Evolutionary conservation across 2,888 invertebrate genomes (phyloP), one percentile per base, ranked within the genome.

Genomic region (Ectemnius cavifrons): DNA sequence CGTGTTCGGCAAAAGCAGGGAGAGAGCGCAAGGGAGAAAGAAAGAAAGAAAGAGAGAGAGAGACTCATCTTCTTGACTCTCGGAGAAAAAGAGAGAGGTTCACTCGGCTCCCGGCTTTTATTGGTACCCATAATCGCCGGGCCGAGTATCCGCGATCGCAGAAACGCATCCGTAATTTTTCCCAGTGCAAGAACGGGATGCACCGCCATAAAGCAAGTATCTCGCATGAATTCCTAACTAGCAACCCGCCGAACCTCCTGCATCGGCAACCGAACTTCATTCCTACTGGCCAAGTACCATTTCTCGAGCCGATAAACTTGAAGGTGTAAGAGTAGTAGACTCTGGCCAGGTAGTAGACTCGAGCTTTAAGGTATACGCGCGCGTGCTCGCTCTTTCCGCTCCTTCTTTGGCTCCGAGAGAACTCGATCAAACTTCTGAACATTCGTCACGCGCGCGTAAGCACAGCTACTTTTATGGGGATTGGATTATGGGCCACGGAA

Each of bases 71-170:
- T 16, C 52, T 14, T 11, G 52, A 52, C 52, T 52, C 16, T 14
- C 52, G 37, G 11, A 4, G 37, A 37, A 37, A 37, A 37, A 37
- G 37, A 37, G 37, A 37, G 37, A 11, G 37, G 37, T 37, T 37
- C 37, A 37, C 37, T 37, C 59, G 59, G 49, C 16, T 14, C 58
- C 11, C 18, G 58, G 71, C 63, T 76, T 72, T 76, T 76, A 70
- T 70, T 72, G 72, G 67, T 20, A 46, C 1, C 37, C 70, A 52
- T 64, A 69, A 77, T 78, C 69, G 77, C 77, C 77, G 66, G 58
- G 23, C 18, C 37, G 52, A 20, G 69, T 66, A 59, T 58, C 63
- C 62, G 77, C 67, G 77, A 76, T 73, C 69, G 64, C 61, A 56
- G 69, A 73, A 70, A 73, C 66, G 20, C 70, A 60, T 63, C 23